Evolutionary conservation across 2,888 invertebrate genomes (phyloP).

Genomic region (Xanthia togata): DNA sequence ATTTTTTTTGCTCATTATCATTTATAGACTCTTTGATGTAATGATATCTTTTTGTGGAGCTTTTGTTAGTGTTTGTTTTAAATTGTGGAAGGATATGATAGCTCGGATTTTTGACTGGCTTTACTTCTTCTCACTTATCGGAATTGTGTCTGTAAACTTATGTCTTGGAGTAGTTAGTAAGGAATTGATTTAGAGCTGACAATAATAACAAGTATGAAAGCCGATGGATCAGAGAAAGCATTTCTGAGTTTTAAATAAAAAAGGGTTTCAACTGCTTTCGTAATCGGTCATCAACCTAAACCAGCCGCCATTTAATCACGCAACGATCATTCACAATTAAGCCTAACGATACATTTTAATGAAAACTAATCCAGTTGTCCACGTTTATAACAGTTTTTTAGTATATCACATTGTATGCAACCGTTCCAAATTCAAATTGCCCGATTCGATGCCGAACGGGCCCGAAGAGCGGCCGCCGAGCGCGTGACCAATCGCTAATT

Average conservation of each 20-base stretch:
- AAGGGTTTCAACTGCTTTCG: conserved; percentile 36
- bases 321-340: conserved; percentile 62
- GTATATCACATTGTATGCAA: conserved; percentile 73
- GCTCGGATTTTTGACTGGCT: conserved; percentile 25
- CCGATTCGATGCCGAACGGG: conserved; percentile 83
- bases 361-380: conserved; percentile 75
- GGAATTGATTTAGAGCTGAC: neutral
- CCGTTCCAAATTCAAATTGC: conserved; percentile 89
- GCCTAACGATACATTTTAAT: conserved; percentile 74
- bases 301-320: conserved; percentile 55
- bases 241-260: conserved; percentile 34
- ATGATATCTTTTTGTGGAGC: conserved; percentile 61
- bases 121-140: neutral
- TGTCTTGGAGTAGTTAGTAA: neutral
- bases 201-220: neutral
- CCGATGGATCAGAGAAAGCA: neutral
- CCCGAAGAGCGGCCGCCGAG: conserved; percentile 81
- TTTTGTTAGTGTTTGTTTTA: conserved; percentile 47
- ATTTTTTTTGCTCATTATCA: conserved; percentile 67
- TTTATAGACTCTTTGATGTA: conserved; percentile 64
- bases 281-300: conserved; percentile 53
- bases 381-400: conserved; percentile 70
- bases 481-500: conserved; percentile 90
- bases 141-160: neutral
- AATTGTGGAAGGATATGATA: conserved; percentile 38